Evolutionary conservation across 2,888 invertebrate species (phyloP), one percentile per base, ranked within the genome.

Genomic region (Caenorhabditis afra): DNA sequence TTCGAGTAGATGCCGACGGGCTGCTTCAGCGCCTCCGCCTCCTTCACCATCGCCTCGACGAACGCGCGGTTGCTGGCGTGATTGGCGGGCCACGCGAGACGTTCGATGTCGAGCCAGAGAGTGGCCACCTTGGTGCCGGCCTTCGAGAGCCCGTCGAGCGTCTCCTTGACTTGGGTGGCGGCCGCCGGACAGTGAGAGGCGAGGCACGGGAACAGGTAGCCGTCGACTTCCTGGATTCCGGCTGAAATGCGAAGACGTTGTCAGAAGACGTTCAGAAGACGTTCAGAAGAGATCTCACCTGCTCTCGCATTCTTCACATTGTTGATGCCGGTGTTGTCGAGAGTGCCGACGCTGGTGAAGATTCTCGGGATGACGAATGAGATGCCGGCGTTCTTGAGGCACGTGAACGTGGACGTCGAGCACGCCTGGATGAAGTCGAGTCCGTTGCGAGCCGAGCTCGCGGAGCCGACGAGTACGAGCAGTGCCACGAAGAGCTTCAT

Each of bases 231-330:
- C 12, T 47, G 50, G 66, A 71, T 59, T 41, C 78, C 78, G 23
- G 66, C 78, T 78, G 58, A 22, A 78, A 61, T 29, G 23, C 14
- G 23, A 44, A 14, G 14, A 14, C 5, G 14, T 20, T 23, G n/a
- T 18, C 45, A 29, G n/a, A 10, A n/a, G 29, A 16, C 7, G 14
- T 52, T 2, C 29, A 11, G n/a, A 29, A 52, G 7, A 37, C 11
- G 11, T 2, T 20, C 0, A 8, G 52, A 52, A 7, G 22, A n/a
- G 3, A 41, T 41, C 62, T 59, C 55, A 81, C 80, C 83, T 16
- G 83, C 81, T 16, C 70, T 61, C 1, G 85, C 85, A 57, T 83
- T 79, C 79, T 83, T 83, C 66, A 86, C 81, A 68, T 85, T 85
- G 45, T 78, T 71, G 62, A 85, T 79, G 41, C 85, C 85, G 20